These are phyloP conservation scores for Epinephelus moara DNA, from an alignment of 2,113 vertebrate genomes.

Conservation along the genomic window DNA sequence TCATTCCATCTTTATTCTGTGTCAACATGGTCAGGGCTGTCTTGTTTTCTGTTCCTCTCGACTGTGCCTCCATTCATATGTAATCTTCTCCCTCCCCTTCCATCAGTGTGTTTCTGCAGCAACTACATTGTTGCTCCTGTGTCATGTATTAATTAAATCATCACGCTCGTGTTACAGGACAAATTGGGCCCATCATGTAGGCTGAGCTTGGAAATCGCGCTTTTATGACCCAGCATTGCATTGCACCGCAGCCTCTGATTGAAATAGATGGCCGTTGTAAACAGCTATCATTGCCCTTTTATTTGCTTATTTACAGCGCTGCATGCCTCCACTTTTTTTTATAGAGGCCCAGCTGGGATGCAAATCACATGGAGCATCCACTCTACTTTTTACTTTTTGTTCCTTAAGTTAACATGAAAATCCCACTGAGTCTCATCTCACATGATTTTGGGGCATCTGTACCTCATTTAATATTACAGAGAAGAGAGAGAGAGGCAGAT, in stretches of 20 bases:
- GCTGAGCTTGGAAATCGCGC: not conserved
- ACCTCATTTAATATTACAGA: not conserved
- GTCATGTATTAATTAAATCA: constrained; percentile 45
- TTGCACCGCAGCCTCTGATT: constrained; percentile 29
- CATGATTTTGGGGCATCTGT: not conserved
- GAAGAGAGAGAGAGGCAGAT: not conserved
- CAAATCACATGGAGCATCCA: constrained; percentile 7
- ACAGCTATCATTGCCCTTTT: constrained; percentile 54
- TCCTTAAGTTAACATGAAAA: not conserved
- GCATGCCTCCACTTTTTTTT: constrained; percentile 8
- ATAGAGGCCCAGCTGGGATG: constrained; percentile 12
- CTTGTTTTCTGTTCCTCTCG: not conserved
- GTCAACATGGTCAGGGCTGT: too few species aligned
- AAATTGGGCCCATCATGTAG: constrained; percentile 31
- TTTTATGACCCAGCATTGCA: constrained; percentile 27
- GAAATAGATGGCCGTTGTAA: constrained; percentile 54
- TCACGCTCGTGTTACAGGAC: constrained; percentile 41
- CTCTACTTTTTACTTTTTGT: constrained; percentile 3
- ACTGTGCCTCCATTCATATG: not conserved
- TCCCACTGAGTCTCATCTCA: constrained; percentile 17
- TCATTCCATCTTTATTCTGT: not conserved
- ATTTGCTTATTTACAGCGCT: constrained; percentile 59
- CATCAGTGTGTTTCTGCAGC: constrained; percentile 3
- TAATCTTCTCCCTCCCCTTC: not conserved
- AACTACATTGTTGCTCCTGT: constrained; percentile 7